Percentiles rank a stretch among this genome's conserved stretches.
phyloP scores from a whole-genome alignment of 1,140 invertebrate species.

The Pentalonia nigronervosa region DNA sequence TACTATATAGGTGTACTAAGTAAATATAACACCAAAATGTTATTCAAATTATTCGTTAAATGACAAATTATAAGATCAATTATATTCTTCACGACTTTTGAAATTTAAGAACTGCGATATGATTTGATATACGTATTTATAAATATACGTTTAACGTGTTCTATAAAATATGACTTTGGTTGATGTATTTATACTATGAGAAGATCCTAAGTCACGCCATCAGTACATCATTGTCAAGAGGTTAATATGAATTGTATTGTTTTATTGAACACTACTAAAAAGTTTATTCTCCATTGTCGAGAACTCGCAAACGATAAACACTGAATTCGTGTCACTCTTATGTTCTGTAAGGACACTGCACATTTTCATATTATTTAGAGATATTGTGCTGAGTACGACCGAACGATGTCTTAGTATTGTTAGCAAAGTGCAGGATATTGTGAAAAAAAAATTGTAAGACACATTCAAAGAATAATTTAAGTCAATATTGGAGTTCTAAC shows the following conservation, averaged over 20 bases:
- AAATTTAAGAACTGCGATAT: not conserved
- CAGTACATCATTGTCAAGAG: not conserved
- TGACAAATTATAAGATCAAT: not conserved
- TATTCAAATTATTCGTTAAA: not conserved
- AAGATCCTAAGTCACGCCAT: not conserved
- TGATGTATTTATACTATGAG: not conserved
- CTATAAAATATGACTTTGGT: not conserved
- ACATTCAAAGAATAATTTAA: not conserved
- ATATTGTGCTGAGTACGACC: not conserved
- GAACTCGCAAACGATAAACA: not conserved
- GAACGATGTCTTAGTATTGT: not conserved
- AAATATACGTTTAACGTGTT: not conserved
- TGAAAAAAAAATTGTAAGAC: not conserved
- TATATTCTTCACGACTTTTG: not conserved
- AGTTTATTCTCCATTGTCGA: not conserved
- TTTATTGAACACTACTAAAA: conserved; percentile 1
- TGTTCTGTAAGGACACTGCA: not conserved
- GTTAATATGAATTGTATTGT: not conserved
- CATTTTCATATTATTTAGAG: not conserved
- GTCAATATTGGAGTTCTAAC: not conserved
- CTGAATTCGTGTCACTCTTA: not conserved
- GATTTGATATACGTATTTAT: not conserved
- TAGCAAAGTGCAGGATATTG: not conserved
- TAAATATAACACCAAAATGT: not conserved
- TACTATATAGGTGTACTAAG: not conserved